phyloP scores from a whole-genome alignment of 2,797 vertebrate species.

The Chelmon rostratus region DNA sequence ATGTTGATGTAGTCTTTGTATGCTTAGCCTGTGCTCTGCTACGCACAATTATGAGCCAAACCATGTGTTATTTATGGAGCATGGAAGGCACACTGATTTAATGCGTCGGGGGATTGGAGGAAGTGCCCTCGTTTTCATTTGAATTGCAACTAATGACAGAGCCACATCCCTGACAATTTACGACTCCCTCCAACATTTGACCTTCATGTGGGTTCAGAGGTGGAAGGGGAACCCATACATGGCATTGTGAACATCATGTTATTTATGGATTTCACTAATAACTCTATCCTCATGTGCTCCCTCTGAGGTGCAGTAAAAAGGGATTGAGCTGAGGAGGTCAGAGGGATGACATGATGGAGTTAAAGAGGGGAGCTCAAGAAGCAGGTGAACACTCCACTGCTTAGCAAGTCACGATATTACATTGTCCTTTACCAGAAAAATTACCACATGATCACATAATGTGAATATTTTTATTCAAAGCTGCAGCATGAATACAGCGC shows the following conservation, averaged over 20 bases:
- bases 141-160: slow-evolving; percentile 55
- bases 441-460: not conserved
- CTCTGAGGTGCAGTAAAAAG: slow-evolving; percentile 54
- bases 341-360: slow-evolving; percentile 30
- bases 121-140: slow-evolving; percentile 50
- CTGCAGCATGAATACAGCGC: not conserved
- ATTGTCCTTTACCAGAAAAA: not conserved
- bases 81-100: slow-evolving; percentile 51
- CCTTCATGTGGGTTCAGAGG: slow-evolving; percentile 59
- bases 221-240: slow-evolving; percentile 23
- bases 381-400: not conserved
- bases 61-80: slow-evolving; percentile 72
- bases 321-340: slow-evolving; percentile 38
- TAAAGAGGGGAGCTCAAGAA: not conserved
- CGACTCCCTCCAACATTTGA: slow-evolving; percentile 39
- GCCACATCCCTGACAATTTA: slow-evolving; percentile 49
- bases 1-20: slow-evolving; percentile 57
- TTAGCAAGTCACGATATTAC: not conserved
- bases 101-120: slow-evolving; percentile 14
- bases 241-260: slow-evolving; percentile 40
- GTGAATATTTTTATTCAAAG: slow-evolving; percentile 8
- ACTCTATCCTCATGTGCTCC: slow-evolving; percentile 20
- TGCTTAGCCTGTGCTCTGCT: slow-evolving; percentile 51
- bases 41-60: slow-evolving; percentile 59
- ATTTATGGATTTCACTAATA: slow-evolving; percentile 65